Evolutionary conservation across 2,888 invertebrate species (phyloP), one percentile per base, ranked within the genome.

Genomic region (Ectemnius cavifrons): DNA sequence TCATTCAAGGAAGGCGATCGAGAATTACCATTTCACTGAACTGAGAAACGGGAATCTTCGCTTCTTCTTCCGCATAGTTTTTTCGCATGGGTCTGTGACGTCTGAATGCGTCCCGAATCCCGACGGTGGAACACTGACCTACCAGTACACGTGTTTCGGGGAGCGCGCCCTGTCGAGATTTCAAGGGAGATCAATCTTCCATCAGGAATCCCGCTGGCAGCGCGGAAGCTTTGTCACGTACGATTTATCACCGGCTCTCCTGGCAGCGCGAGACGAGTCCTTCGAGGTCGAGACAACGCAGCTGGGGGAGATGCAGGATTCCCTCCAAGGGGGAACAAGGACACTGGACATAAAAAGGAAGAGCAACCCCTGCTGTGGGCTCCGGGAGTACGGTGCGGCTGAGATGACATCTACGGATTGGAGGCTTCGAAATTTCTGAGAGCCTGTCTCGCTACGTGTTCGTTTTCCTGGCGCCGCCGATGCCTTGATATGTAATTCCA

Each of bases 401-500:
- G 77, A 80, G 81, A 78, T 74, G 66, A 74, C 71, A 81, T 81
- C 79, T 74, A 61, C 23, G 62, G 60, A 56, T 67, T 52, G 71
- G 66, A 65, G 73, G 70, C 77, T 79, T 78, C 77, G 75, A 82
- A 82, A 83, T 79, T 83, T 82, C 75, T 73, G 82, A 66, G 23
- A 67, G 62, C 16, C 52, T 58, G 73, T 37, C 73, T 66, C 74
- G 37, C 69, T 63, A 68, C 63, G 66, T 73, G 74, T 67, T 69
- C 46, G 73, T 76, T 67, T 67, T 60, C 77, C 70, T 80, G 85
- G 86, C 87, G 86, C 84, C 87, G 86, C 84, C 87, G 86, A 86
- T 86, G 80, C 75, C 14, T 72, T 78, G 86, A 88, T 87, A 37
- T 11, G 37, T 37, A 88, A 86, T 68, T 65, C 64, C 61, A 71